Evolutionary conservation across 2,888 invertebrate genomes (phyloP).

Genomic region (Siphlonurus alternatus): DNA sequence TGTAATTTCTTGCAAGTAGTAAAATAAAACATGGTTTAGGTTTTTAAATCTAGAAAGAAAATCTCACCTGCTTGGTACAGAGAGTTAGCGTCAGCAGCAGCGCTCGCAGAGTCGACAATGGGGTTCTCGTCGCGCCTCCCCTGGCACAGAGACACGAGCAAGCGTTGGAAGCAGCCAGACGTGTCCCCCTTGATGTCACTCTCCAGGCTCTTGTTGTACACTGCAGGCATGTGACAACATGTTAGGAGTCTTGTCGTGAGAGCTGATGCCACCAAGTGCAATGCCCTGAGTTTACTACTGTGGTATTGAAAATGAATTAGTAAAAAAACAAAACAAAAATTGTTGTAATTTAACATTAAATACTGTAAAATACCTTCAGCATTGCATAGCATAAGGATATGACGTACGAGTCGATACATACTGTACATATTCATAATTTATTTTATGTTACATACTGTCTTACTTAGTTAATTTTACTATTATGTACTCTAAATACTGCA

Average conservation of each 20-base stretch:
- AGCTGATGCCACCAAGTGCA: too few species aligned
- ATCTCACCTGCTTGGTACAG: constrained; percentile 20
- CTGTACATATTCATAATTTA: too few species aligned
- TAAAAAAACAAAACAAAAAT: not conserved
- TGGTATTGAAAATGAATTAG: not conserved
- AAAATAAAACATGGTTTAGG: too few species aligned
- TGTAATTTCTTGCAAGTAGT: too few species aligned
- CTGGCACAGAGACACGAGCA: constrained; percentile 70
- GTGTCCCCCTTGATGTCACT: constrained; percentile 74
- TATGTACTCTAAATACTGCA: too few species aligned
- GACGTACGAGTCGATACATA: too few species aligned
- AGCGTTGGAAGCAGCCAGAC: constrained; percentile 76
- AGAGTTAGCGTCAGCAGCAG: constrained; percentile 30
- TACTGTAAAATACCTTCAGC: too few species aligned
- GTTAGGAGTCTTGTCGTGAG: not conserved
- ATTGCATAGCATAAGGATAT: too few species aligned
- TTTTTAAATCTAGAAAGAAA: too few species aligned
- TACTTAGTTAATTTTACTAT: too few species aligned
- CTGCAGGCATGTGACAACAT: constrained; percentile 32
- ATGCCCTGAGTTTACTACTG: too few species aligned
- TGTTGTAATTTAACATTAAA: not conserved
- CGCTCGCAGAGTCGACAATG: constrained; percentile 28
- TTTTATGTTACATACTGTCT: too few species aligned
- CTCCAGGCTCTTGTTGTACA: constrained; percentile 62
- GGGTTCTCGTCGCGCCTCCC: constrained; percentile 32